These are phyloP conservation scores for Danio choprae DNA, from an alignment of 2,797 vertebrate genomes.

Conservation along the genomic window DNA sequence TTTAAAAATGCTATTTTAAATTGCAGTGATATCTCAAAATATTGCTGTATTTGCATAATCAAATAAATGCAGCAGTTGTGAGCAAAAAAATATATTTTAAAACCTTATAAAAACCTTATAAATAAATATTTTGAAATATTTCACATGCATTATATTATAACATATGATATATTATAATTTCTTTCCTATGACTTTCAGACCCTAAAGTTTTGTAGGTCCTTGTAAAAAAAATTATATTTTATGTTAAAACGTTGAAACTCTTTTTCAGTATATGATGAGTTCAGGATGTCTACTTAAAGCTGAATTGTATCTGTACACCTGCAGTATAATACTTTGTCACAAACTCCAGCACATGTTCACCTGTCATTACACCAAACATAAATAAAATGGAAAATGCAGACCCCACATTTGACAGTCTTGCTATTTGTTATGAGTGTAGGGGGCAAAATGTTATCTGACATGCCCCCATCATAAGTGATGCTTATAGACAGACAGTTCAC, in stretches of 20 bases:
- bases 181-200: too few relatives aligned
- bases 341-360: slow-evolving; percentile 18
- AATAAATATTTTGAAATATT: too few relatives aligned
- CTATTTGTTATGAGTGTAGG: background rate
- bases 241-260: background rate
- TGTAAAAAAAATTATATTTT: background rate
- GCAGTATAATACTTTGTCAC: background rate
- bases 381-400: background rate
- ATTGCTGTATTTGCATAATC: background rate
- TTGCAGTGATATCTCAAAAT: background rate
- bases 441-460: slow-evolving; percentile 5
- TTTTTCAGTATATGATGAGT: background rate
- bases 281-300: background rate
- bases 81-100: background rate
- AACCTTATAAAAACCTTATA: too few relatives aligned
- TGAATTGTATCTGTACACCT: background rate
- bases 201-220: background rate
- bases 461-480: background rate
- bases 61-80: background rate
- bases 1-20: background rate
- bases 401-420: background rate
- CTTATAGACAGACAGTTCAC: slow-evolving; percentile 6
- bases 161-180: too few relatives aligned
- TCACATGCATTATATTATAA: too few relatives aligned
- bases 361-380: slow-evolving; percentile 6